Base-by-base conservation (phyloP, 1,140 invertebrate species). In the Drosophila malerkotliana region DNA sequence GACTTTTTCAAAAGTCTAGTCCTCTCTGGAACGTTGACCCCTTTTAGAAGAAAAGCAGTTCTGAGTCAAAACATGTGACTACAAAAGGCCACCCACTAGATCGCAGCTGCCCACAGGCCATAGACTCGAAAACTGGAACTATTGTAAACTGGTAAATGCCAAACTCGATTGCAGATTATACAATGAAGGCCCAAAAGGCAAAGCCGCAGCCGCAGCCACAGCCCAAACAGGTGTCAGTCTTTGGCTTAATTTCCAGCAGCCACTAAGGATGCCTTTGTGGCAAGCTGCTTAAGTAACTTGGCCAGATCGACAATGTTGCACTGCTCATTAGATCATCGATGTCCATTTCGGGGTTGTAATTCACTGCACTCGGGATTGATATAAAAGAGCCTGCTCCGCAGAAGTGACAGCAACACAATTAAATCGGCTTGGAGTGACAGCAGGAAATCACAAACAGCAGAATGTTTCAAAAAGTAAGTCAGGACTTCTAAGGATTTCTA, bases 281-380 rank as follows among this genome's bases (percentile, higher is more conserved):
- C 61, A 79, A 37, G 76, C 62, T 21, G 67, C 74, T 44, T 44
- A 18, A 44, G 41, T 44, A 7, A 37, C 62, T 56, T 48, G 59
- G 44, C 39, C 49, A 56, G 45, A 77, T 34, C 45, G 39, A 66
- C 58, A 66, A 68, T 41, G 28, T 67, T 45, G 55, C 41, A 52
- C 60, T 49, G 49, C 15, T 58, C 64, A 79, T 83, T 83, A 84
- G 81, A 79, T 84, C 80, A 84, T 63, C 80, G 72, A 69, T 44
- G 47, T 37, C 52, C 79, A 64, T 64, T 58, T 60, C 7, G 41
- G 77, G 73, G 41, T 52, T 63, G 56, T 48, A 72, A 51, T 53
- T 24, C 49, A 37, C 7, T 58, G 52, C 48, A 57, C 54, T 72
- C 32, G 34, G 26, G 5, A 51, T 26, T 39, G 47, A 55, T 85